phyloP scores from a whole-genome alignment of 2,113 vertebrate genomes.

The Opisthocomus hoazin region DNA sequence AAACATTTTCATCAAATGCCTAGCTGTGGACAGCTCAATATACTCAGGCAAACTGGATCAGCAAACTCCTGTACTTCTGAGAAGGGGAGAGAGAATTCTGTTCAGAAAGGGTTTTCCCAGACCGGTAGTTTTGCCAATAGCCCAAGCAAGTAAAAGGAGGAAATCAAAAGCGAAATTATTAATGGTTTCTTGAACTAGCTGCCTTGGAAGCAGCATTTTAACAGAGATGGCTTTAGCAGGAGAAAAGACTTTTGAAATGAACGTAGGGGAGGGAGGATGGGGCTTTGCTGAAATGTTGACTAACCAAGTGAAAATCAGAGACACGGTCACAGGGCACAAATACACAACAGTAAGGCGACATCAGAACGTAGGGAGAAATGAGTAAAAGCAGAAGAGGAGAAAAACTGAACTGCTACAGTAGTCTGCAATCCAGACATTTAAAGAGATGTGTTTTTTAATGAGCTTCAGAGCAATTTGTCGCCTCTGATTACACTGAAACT shows the following conservation, averaged over 20 bases:
- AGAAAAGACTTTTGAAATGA: neutral
- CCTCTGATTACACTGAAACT: neutral
- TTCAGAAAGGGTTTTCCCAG: neutral
- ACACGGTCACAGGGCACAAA: neutral
- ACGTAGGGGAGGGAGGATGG: neutral
- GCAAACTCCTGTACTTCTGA: neutral
- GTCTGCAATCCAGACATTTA: neutral
- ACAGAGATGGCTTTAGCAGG: neutral
- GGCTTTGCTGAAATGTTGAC: neutral
- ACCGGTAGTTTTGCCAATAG: neutral
- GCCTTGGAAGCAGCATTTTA: neutral
- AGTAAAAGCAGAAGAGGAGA: neutral
- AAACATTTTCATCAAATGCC: neutral
- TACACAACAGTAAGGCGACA: neutral
- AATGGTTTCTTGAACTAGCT: neutral
- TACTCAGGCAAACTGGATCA: neutral
- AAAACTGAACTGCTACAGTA: neutral
- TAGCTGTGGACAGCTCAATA: neutral
- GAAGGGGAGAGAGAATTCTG: neutral
- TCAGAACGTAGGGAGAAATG: neutral
- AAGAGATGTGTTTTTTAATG: neutral
- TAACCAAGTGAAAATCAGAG: neutral
- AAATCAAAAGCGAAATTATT: neutral
- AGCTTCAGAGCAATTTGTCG: neutral
- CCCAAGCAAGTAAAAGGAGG: neutral